Conservation (phyloP, 2,888 invertebrate genomes). For the Elaeidobius kamerunicus region DNA sequence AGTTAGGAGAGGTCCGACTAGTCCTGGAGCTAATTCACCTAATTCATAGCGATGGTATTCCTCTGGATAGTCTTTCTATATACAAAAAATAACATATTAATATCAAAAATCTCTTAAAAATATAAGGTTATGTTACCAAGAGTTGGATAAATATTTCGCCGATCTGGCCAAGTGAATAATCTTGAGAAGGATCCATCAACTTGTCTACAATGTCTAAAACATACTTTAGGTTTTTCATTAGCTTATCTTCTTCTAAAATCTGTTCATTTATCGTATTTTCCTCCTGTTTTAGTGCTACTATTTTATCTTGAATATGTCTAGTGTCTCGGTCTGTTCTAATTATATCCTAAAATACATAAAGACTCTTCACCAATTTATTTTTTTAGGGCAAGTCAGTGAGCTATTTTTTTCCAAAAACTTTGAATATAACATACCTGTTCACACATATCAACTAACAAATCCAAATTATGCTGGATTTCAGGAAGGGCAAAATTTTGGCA, state of each 20-base stretch:
- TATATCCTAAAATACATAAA: conserved; percentile 67
- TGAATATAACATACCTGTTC: conserved; percentile 69
- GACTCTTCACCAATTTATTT: conserved; percentile 18
- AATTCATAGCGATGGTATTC: conserved; percentile 85
- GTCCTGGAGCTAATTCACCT: conserved; percentile 76
- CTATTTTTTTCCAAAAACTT: neutral
- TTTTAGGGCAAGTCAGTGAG: no score
- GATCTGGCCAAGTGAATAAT: conserved; percentile 58
- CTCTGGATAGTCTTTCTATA: conserved; percentile 59
- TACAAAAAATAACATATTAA: conserved; percentile 5
- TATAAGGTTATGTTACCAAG: conserved; percentile 50
- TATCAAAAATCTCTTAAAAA: no score
- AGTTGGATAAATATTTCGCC: conserved; percentile 57
- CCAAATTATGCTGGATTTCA: conserved; percentile 89
- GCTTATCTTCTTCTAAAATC: conserved; percentile 67
- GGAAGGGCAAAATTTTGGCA: conserved; percentile 75
- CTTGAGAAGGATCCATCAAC: conserved; percentile 53
- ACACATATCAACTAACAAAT: conserved; percentile 86
- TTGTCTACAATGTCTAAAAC: conserved; percentile 67
- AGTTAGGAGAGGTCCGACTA: conserved; percentile 81
- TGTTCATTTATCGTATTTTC: conserved; percentile 65
- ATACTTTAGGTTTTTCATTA: conserved; percentile 68
- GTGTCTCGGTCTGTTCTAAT: conserved; percentile 78
- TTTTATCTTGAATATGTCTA: conserved; percentile 73
- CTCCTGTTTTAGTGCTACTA: conserved; percentile 77